These are phyloP conservation scores for Globodera ellingtonae DNA, from an alignment of 1,140 invertebrate genomes.

Conservation along the genomic window DNA sequence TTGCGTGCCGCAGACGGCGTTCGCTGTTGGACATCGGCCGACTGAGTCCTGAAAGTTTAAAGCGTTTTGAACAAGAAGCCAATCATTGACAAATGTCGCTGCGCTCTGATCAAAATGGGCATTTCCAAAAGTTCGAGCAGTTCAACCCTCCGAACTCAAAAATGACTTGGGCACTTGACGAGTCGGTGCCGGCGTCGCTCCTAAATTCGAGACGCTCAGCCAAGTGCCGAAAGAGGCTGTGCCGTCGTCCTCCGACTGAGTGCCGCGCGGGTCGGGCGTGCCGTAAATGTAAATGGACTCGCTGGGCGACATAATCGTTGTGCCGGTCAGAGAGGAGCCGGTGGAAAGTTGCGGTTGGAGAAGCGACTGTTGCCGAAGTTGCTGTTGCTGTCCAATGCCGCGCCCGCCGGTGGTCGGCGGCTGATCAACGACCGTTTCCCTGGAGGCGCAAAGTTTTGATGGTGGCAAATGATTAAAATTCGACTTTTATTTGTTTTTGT, in stretches of 20 bases:
- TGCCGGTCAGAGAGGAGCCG: constrained; percentile 5
- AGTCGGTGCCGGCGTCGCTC: too few species aligned
- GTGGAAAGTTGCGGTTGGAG: constrained; percentile 11
- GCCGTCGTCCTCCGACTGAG: constrained; percentile 9
- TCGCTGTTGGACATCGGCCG: not conserved
- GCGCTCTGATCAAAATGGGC: not conserved
- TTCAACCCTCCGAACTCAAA: not conserved
- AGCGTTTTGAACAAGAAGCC: too few species aligned
- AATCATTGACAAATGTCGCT: not conserved
- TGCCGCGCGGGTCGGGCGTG: not conserved
- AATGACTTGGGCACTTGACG: not conserved
- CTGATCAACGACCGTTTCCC: not conserved
- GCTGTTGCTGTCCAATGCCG: constrained; percentile 8
- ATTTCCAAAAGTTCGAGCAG: too few species aligned
- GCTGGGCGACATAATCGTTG: not conserved
- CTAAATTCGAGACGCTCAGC: not conserved
- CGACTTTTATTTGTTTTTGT: not conserved
- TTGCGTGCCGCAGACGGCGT: not conserved
- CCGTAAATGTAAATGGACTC: constrained; percentile 9
- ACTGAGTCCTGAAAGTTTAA: too few species aligned
- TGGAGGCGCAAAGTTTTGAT: not conserved
- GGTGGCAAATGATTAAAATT: not conserved
- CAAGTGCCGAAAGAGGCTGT: not conserved
- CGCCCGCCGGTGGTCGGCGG: not conserved
- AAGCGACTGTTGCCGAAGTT: constrained; percentile 5